A percentile compares a stretch with the other conserved stretches of the same genome.
Evolutionary conservation across 92 coral and sea anemone genomes (phyloP).

Genomic region (Palythoa grandiflora): DNA sequence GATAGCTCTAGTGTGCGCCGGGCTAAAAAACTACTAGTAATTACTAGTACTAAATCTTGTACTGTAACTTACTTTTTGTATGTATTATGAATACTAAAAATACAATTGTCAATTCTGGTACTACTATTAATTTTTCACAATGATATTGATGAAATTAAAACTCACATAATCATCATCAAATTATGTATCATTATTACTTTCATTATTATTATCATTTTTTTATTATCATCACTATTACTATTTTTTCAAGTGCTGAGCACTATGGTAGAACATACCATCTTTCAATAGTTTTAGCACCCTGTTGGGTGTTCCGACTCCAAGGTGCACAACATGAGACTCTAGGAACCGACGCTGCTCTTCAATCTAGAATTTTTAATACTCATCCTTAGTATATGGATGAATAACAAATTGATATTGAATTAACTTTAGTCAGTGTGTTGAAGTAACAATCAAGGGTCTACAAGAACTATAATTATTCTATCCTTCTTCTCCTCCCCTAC

Average conservation of each 20-base stretch:
- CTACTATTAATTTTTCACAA: not conserved
- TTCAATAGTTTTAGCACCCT: conserved; percentile 87
- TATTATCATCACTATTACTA: not conserved
- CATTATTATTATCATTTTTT: not conserved
- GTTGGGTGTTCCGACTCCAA: conserved; percentile 96
- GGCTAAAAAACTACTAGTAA: too few relatives aligned
- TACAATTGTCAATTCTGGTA: not conserved
- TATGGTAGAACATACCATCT: conserved; percentile 51
- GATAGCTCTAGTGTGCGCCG: too few relatives aligned
- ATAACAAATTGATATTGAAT: not conserved
- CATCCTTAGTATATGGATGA: not conserved
- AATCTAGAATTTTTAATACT: conserved; percentile 43
- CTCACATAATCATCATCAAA: not conserved
- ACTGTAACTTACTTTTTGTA: too few relatives aligned
- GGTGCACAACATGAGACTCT: conserved; percentile 84
- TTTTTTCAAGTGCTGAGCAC: not conserved
- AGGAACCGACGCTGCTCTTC: conserved; percentile 87
- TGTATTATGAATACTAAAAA: not conserved
- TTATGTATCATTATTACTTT: not conserved
- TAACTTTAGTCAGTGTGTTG: too few relatives aligned
- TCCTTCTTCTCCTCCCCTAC: too few relatives aligned
- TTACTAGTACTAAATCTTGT: too few relatives aligned
- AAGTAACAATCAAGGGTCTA: too few relatives aligned
- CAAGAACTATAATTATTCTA: too few relatives aligned
- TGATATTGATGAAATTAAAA: not conserved